These are phyloP conservation scores for Pheucticus melanocephalus DNA, from an alignment of 2,113 vertebrate genomes.

Conservation along the genomic window DNA sequence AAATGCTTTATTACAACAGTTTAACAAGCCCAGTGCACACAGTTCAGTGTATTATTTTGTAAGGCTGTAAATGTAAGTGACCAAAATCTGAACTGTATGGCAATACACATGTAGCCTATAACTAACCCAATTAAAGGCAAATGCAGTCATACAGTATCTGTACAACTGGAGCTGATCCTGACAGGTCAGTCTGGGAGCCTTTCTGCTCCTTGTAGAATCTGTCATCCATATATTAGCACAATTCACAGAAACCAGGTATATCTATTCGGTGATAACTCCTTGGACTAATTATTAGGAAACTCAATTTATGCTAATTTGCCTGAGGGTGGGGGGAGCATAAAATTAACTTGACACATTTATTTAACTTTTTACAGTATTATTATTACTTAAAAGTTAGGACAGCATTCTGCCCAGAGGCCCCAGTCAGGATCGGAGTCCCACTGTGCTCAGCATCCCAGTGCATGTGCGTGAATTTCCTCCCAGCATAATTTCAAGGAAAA, in stretches of 20 bases:
- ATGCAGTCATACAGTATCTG: background rate
- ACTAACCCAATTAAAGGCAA: background rate
- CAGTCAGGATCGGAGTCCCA: background rate
- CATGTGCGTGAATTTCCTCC: accelerated
- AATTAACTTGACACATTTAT: constrained; percentile 61
- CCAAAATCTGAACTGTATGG: background rate
- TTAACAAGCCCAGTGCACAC: background rate
- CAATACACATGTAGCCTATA: background rate
- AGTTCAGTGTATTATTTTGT: background rate
- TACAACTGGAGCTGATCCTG: background rate
- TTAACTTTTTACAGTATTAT: constrained; percentile 40
- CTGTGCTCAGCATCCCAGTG: background rate
- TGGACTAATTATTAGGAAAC: constrained; percentile 41
- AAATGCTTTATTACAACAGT: background rate
- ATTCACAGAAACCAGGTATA: background rate
- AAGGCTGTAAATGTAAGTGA: background rate
- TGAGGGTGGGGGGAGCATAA: constrained; percentile 32
- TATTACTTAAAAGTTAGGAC: constrained; percentile 36
- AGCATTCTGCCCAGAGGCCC: constrained; percentile 1
- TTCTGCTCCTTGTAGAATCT: background rate
- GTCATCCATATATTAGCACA: background rate
- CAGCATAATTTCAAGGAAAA: background rate
- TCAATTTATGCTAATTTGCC: constrained; percentile 27
- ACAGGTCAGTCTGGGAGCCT: background rate
- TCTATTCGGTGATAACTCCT: background rate